Percentiles rank a stretch among this genome's conserved stretches.
Evolutionary conservation across 2,888 invertebrate genomes (phyloP).

Genomic region (Andrena chrysosceles): DNA sequence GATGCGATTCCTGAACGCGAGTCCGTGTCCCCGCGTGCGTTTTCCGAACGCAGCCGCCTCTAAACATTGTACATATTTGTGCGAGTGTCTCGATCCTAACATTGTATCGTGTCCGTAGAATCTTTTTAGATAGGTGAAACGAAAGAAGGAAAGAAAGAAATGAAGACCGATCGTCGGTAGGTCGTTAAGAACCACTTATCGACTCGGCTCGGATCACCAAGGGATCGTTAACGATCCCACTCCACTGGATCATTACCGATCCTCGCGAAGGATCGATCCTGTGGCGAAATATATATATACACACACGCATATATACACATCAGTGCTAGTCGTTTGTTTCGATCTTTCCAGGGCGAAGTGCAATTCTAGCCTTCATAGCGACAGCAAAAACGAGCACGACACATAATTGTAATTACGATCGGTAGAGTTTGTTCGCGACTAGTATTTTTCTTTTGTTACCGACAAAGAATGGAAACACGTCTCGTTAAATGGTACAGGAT

Average conservation of each 20-base stretch:
- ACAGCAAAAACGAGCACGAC: neutral
- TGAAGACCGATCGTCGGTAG: conserved; percentile 54
- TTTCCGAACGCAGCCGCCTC: conserved; percentile 50
- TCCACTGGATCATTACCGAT: conserved; percentile 43
- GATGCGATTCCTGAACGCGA: conserved; percentile 49
- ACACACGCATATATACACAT: neutral
- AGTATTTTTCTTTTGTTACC: neutral
- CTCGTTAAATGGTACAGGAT: conserved; percentile 38
- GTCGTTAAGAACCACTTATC: conserved; percentile 27
- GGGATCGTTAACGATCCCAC: conserved; percentile 32
- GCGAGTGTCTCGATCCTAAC: conserved; percentile 56
- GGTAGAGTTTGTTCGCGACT: neutral
- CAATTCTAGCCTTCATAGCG: conserved; percentile 7
- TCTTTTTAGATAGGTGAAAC: conserved; percentile 56
- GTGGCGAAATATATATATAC: conserved; percentile 11
- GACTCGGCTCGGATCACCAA: conserved; percentile 50
- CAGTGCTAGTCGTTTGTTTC: conserved; percentile 17
- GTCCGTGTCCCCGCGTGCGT: conserved; percentile 59
- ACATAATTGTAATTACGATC: neutral
- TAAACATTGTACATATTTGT: conserved; percentile 61
- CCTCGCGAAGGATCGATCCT: conserved; percentile 50
- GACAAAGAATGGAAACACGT: neutral
- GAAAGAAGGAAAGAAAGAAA: conserved; percentile 16
- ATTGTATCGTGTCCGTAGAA: conserved; percentile 61
- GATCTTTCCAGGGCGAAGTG: conserved; percentile 27